These are phyloP conservation scores for Caenorhabditis imperialis DNA, from an alignment of 2,888 invertebrate species.

Conservation along the genomic window DNA sequence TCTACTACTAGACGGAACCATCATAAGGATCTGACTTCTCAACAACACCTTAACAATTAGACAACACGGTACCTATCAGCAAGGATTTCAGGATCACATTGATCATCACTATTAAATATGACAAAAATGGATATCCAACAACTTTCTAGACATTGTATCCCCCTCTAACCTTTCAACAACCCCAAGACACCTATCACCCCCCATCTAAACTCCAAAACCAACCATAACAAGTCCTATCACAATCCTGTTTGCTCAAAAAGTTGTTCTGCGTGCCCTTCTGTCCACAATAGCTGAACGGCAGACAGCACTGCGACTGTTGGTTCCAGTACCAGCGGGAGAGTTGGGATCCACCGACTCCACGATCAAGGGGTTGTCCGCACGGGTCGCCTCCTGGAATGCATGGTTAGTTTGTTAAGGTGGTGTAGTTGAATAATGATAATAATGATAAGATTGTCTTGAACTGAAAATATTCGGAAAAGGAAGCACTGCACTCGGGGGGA, in stretches of 20 bases:
- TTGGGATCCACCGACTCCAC: slow-evolving; percentile 70
- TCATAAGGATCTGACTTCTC: too few relatives aligned
- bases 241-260: slow-evolving; percentile 73
- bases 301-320: slow-evolving; percentile 60
- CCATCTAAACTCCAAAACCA: too few relatives aligned
- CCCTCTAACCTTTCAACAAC: too few relatives aligned
- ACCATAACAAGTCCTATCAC: slow-evolving; percentile 76
- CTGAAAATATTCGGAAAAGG: background rate
- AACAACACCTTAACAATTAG: too few relatives aligned
- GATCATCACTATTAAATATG: too few relatives aligned
- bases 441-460: background rate
- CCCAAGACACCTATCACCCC: too few relatives aligned
- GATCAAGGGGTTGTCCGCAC: slow-evolving; percentile 74
- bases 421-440: background rate
- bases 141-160: too few relatives aligned
- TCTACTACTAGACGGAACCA: too few relatives aligned
- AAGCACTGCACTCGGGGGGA: slow-evolving; percentile 8
- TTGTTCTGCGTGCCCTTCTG: slow-evolving; percentile 77
- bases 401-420: background rate
- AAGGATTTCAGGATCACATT: too few relatives aligned
- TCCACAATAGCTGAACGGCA: slow-evolving; percentile 73
- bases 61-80: too few relatives aligned
- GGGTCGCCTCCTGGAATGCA: slow-evolving; percentile 72
- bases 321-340: slow-evolving; percentile 69
- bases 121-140: too few relatives aligned